Evolutionary conservation across 1,140 invertebrate species (phyloP), one percentile per base, ranked within the genome.

Genomic region (Pseudomyrmex flavicornis): DNA sequence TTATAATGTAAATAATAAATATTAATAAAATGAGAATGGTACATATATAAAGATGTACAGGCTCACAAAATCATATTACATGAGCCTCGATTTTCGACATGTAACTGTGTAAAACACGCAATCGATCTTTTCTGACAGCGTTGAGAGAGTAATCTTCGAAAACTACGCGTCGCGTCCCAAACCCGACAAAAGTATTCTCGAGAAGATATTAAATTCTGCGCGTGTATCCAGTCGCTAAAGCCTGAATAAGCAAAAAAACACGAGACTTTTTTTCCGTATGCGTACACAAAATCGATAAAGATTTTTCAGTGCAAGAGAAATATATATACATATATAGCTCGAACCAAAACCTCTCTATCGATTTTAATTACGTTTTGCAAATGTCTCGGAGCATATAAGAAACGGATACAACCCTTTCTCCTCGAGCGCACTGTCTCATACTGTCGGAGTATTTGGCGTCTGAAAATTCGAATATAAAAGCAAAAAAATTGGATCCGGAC

Each of bases 161-260:
- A 63, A 74, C 5, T 22, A 59, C 17, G 15, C 56, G 15, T 22
- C 13, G 7, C 26, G 54, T 63, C 26, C 50, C 35, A 22, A 44
- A 62, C 1, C 35, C 10, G 10, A 54, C 48, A 48, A 82, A 61
- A 75, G 35, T 63, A 48, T 63, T 54, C 70, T n/a, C 46, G 17
- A 54, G 70, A 82, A 56, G 70, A 82, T 63, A 75, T 75, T 63
- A 63, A 63, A 82, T 82, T 82, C 26, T n/a, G 48, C 56, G n/a
- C 69, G 26, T 52, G 48, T 63, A 74, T 66, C 13, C 17, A 26
- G 59, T 63, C 69, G 58, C 61, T 54, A 35, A 63, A 26, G 13
- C 15, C 17, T 12, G 7, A 13, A 22, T 63, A n/a, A 63, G 48
- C 46, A 63, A 54, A 82, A 61, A 82, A 56, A 73, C 46, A 56